Base-by-base conservation (phyloP, 2,888 invertebrate genomes). In the Horisme vitalbata region DNA sequence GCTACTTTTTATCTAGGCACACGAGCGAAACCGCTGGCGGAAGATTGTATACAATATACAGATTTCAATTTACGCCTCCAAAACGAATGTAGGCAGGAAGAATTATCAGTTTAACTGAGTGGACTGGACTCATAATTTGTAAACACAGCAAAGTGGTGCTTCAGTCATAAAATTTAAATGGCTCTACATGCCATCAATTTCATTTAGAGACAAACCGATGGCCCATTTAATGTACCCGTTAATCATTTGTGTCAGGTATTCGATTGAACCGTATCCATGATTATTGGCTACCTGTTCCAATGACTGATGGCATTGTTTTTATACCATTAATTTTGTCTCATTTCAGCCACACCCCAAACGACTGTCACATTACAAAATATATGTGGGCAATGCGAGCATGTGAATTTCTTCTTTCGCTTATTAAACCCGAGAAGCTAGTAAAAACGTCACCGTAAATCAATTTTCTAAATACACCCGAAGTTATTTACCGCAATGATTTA, bases 381-480 rank as follows among this genome's bases (percentile, higher is more conserved):
- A 54, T 53, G 52, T 45, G 39, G 45, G 37, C 58, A 53, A 54
- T 55, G 52, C 44, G 44, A 47, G 36, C 59, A 55, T 52, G 36
- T 45, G 48, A 54, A 61, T 52, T 68, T 57, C 62, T 63, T 71
- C 75, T 77, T 74, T 71, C 73, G 62, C 69, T 75, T 68, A 72
- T 65, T 74, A 75, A 77, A 72, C 70, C 68, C 63, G 66, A 68
- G 68, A 73, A 79, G 73, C 75, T 71, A 70, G 74, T 78, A 75
- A 82, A 79, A 76, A 73, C 71, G 75, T 73, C 69, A 59, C 47
- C 76, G 75, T 83, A 82, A 84, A 84, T 85, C 79, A 79, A 81
- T 79, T 81, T 79, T 71, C 79, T 73, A 76, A 79, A 74, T 71
- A 73, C 38, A 45, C 58, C 55, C 52, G 62, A 69, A 74, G 75